Base-by-base conservation (phyloP, 2,888 invertebrate species). In the Pimpla rufipes region DNA sequence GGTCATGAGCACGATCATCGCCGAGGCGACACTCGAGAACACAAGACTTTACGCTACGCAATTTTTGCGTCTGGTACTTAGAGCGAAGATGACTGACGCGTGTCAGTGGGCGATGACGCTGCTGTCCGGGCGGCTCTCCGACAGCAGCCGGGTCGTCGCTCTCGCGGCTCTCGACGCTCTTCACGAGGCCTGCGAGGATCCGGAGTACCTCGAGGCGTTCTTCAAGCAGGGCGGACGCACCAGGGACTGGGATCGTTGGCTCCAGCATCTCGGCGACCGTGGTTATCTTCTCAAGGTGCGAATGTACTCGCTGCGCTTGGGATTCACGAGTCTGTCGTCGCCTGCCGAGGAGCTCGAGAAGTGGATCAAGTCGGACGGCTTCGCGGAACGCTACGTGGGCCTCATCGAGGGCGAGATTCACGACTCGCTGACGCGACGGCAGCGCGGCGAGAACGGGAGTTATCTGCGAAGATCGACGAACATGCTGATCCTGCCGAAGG, bases 121-220 rank as follows among this genome's bases (percentile, higher is more conserved):
- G 90, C 94, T 99, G 68, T 96, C 98, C 21, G 96, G 96, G 74
- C 98, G 98, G 93, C 94, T 99, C 45, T 96, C 96, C 87, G 99
- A 99, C 92, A 95, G 96, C 83, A 97, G 97, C 80, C 96, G 96
- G 84, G 95, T 96, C 50, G 97, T 99, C 37, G 96, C 96, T 8
- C 94, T 97, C 87, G 95, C 97, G 10, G 98, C 99, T 5, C 94
- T 98, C 75, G 95, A 96, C 86, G 96, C 97, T 78, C 94, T 99
- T 57, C 97, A 98, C 90, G 99, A 99, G 94, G 98, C 98, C n/a
- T 97, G 97, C 91, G 98, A 98, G 93, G 96, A 98, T 85, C 96
- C 88, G 0, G 90, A 92, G 66, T 93, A 91, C 71, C 83, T 93
- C 35, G 91, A 92, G 68, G 88, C 88, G 11, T 81, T 92, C 23